Conservation (phyloP, 2,888 invertebrate genomes). For the Electrophaes corylata region DNA sequence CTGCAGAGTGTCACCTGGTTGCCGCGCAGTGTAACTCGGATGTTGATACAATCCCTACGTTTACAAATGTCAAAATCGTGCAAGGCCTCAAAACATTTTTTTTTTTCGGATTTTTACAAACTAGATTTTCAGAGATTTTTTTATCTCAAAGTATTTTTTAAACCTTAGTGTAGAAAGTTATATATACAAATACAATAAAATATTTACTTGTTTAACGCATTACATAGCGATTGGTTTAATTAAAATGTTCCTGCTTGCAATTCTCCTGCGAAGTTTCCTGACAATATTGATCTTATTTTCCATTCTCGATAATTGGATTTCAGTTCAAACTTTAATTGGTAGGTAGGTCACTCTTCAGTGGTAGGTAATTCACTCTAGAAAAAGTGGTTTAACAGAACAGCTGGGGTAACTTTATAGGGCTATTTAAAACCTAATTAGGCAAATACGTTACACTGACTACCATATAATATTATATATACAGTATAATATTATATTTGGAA, state of each 20-base stretch:
- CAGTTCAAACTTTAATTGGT: conserved; percentile 12
- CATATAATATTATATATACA: neutral
- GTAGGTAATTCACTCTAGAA: neutral
- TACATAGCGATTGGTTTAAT: conserved; percentile 13
- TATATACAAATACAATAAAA: too few relatives aligned
- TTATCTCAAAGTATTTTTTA: too few relatives aligned
- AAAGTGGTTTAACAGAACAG: neutral
- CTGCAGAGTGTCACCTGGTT: too few relatives aligned
- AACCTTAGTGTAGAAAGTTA: too few relatives aligned
- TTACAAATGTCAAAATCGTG: too few relatives aligned
- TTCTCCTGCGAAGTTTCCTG: conserved; percentile 9
- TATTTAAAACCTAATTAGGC: neutral
- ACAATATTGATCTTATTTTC: conserved; percentile 11
- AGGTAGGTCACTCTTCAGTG: conserved; percentile 5
- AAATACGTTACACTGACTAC: neutral
- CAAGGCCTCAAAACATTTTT: too few relatives aligned
- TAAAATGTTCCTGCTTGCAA: conserved; percentile 3
- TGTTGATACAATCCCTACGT: too few relatives aligned
- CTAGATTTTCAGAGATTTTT: too few relatives aligned
- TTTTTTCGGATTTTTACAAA: too few relatives aligned
- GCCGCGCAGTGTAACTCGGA: too few relatives aligned
- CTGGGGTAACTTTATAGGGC: neutral
- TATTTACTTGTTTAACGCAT: too few relatives aligned
- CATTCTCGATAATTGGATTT: conserved; percentile 16
- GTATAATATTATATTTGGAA: neutral